Base-by-base conservation (phyloP, 2,797 vertebrate genomes). In the Florisuga fusca region DNA sequence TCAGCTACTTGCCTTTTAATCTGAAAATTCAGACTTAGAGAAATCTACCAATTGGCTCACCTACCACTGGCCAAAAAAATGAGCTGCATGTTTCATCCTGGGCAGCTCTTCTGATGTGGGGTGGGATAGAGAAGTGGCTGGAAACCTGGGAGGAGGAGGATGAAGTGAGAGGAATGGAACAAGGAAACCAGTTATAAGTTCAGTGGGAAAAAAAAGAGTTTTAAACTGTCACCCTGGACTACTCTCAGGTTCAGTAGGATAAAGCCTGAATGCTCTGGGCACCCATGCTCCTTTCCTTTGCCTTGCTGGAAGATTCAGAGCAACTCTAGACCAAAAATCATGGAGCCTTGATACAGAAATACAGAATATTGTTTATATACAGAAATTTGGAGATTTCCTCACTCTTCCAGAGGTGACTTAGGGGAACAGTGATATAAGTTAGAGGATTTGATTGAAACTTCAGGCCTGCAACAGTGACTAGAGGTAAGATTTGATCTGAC, bases 81-180 rank as follows among this genome's bases (percentile, higher is more conserved):
- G 2, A 62, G 33, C 20, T 1, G 1, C 0, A 2, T 11, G n/a
- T 48, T 58, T 69, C 34, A 33, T 29, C 75, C 29, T 7, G 12
- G 14, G 16, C 15, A 61, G 33, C 2, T 1, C 9, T 12, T 25
- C 6, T 15, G 20, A 20, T 1, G 0, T 23, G 27, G 36, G 8
- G 31, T 46, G 43, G 21, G 29, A 59, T 46, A 54, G 15, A 64
- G 19, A 16, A 33, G n/a, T 4, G 15, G 21, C 19, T 53, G 50
- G n/a, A 36, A 69, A 78, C 25, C 7, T 19, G 7, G 7, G 4
- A 1, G 19, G n/a, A 84, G 48, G 25, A 75, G 21, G 23, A 77
- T 33, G 7, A 53, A 88, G 4, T 26, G 27, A 6, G 7, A 84
- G 25, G 17, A 82, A 90, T 12, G 23, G 9, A 71, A 53, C 41